These are phyloP conservation scores for Caenorhabditis afra DNA, from an alignment of 2,888 invertebrate species.

Conservation along the genomic window DNA sequence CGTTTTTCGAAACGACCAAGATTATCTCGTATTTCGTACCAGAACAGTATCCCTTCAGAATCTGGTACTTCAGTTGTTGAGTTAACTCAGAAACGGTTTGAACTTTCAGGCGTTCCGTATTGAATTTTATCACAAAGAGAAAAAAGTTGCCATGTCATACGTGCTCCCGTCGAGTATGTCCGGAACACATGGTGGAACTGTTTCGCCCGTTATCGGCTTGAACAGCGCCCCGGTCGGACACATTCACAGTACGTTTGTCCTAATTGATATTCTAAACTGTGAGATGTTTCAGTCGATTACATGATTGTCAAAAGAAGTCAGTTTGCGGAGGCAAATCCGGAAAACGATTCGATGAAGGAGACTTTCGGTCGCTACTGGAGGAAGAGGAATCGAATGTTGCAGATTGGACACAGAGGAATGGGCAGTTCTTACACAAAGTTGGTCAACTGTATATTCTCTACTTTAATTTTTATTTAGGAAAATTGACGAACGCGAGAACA, in stretches of 20 bases:
- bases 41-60: slow-evolving; percentile 75
- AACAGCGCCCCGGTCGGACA: slow-evolving; percentile 67
- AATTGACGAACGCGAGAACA: slow-evolving; percentile 87
- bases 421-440: slow-evolving; percentile 87
- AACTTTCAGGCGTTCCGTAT: slow-evolving; percentile 67
- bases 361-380: slow-evolving; percentile 69
- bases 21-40: slow-evolving; percentile 76
- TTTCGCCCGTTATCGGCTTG: slow-evolving; percentile 62
- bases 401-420: slow-evolving; percentile 96
- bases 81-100: too few species aligned
- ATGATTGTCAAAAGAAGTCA: slow-evolving; percentile 64
- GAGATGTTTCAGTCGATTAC: slow-evolving; percentile 62
- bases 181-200: slow-evolving; percentile 67
- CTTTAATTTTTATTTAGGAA: slow-evolving; percentile 27
- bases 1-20: slow-evolving; percentile 71
- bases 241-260: slow-evolving; percentile 58
- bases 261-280: neutral
- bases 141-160: slow-evolving; percentile 63
- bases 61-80: slow-evolving; percentile 68
- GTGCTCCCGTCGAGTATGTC: slow-evolving; percentile 67
- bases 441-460: neutral
- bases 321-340: slow-evolving; percentile 26
- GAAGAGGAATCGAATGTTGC: slow-evolving; percentile 83
- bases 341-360: slow-evolving; percentile 53
- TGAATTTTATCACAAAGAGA: slow-evolving; percentile 65